Percentiles rank a stretch among this genome's conserved stretches.
Evolutionary conservation across 2,888 invertebrate species (phyloP).

Genomic region (Cloeon dipterum): DNA sequence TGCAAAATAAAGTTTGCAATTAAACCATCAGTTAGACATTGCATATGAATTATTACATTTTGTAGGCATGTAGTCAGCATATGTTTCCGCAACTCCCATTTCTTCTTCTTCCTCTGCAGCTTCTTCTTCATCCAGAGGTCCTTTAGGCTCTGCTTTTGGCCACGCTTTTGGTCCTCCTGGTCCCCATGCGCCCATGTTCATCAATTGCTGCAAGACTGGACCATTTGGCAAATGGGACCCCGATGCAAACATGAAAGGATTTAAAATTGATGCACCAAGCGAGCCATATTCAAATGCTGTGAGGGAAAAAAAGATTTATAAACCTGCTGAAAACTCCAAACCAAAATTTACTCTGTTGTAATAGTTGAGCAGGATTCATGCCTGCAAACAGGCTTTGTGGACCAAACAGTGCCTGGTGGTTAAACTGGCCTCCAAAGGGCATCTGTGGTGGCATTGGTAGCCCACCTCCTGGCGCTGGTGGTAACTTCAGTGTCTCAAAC

Average conservation of each 20-base stretch:
- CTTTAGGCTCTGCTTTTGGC: no score
- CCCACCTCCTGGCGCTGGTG: no score
- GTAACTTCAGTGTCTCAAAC: no score
- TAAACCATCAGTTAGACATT: slow-evolving; percentile 1
- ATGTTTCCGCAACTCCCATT: slow-evolving; percentile 95
- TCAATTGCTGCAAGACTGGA: slow-evolving; percentile 15
- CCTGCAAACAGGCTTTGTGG: slow-evolving; percentile 13
- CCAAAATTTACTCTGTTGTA: slow-evolving; percentile 56
- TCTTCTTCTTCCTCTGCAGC: slow-evolving; percentile 85
- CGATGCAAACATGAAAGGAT: slow-evolving; percentile 15
- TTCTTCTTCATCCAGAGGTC: slow-evolving; percentile 22
- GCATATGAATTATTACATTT: slow-evolving; percentile 38
- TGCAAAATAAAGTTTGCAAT: slow-evolving; percentile 4
- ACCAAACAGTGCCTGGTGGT: not conserved
- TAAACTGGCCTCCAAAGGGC: no score
- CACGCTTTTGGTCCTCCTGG: no score
- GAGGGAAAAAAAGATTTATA: no score
- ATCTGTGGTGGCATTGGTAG: no score
- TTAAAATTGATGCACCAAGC: slow-evolving; percentile 10
- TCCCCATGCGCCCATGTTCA: no score
- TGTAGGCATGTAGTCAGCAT: slow-evolving; percentile 92
- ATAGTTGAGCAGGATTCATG: slow-evolving; percentile 52
- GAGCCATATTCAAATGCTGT: slow-evolving; percentile 5
- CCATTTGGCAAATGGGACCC: slow-evolving; percentile 3
- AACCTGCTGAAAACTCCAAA: no score